Evolutionary conservation across 2,888 invertebrate genomes (phyloP), one percentile per base, ranked within the genome.

Genomic region (Chalcosyrphus nemorum): DNA sequence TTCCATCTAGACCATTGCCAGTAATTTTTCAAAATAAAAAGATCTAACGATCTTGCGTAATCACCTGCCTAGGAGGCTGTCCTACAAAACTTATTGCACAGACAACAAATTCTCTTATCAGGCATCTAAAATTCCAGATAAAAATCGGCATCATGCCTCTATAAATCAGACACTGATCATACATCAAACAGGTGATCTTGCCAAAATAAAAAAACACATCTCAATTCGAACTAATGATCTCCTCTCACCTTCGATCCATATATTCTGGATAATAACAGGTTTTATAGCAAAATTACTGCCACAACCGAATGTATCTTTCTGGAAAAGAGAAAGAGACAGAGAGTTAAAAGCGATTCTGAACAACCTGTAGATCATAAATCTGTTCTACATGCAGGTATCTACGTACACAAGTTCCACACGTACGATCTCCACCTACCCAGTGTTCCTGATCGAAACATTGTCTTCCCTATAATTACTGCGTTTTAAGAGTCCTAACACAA

Each of bases 381-480:
- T 81, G 65, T 71, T 57, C 66, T 21, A 29, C 32, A 81, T 68
- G 35, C 72, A 74, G 57, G 66, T 66, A n/a, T n/a, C n/a, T n/a
- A 68, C 41, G 50, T 29, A 52, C 45, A 65, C 61, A 38, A 45
- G 68, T 81, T 70, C 61, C 75, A 81, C 81, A 70, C 81, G 75
- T 75, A 41, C 35, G 66, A 70, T 75, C 68, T 56, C 81, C 75
- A 81, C 74, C 76, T 76, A 81, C 54, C 61, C 47, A 54, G 47
- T 81, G 68, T 75, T 66, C 47, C 21, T 17, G 13, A 24, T 47
- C 47, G 21, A 72, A 76, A 81, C 76, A 81, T 50, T 75, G 81
- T 81, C 77, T 81, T 81, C 81, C 77, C 81, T 77, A 77, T 81
- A 81, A 81, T 81, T 81, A 81, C 81, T 65, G 17, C 41, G 50